Base-by-base conservation (phyloP, 1,140 invertebrate genomes). In the Halictus rubicundus region DNA sequence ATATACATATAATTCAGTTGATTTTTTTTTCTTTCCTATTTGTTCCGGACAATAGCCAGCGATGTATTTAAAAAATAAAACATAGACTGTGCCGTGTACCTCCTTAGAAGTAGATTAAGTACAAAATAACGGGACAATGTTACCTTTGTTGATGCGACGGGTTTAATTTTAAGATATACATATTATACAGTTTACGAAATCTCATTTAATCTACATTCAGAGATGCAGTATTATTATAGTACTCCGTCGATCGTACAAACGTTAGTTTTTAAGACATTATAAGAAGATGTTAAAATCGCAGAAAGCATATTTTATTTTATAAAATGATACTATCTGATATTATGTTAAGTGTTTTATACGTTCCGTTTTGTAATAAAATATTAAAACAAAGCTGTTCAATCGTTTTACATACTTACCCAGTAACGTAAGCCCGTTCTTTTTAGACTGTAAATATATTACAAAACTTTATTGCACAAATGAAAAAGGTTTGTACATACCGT, bases 401-500 rank as follows among this genome's bases (percentile, higher is more conserved):
- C 60, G 68, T 59, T 37, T 49, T 16, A 25, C 12, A 37, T 71
- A 46, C 42, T 14, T 46, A 42, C 9, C 64, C 32, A 1, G 5
- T 32, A 32, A 5, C 3, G 23, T 8, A 42, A 42, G 25, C 0
- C 4, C 7, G 8, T 54, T 37, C 27, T 59, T 66, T n/a, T 16
- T n/a, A 2, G 21, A 8, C 8, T 57, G 9, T 63, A 21, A 64
- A 54, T 5, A 4, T 21, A 27, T n/a, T 21, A 63, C 9, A 21
- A 19, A 21, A 5, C 23, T 46, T 8, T 12, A 27, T 39, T 60
- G 49, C 19, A 7, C 32, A 39, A 74, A 68, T 70, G n/a, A 37
- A 75, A 49, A 49, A 72, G 12, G 65, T 59, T 52, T 25, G 19
- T 79, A 94, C 95, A 94, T 92, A 97, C 97, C 96, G 91, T 98